Base-by-base conservation (phyloP, 2,888 invertebrate species). In the Malthinus seriepunctatus region DNA sequence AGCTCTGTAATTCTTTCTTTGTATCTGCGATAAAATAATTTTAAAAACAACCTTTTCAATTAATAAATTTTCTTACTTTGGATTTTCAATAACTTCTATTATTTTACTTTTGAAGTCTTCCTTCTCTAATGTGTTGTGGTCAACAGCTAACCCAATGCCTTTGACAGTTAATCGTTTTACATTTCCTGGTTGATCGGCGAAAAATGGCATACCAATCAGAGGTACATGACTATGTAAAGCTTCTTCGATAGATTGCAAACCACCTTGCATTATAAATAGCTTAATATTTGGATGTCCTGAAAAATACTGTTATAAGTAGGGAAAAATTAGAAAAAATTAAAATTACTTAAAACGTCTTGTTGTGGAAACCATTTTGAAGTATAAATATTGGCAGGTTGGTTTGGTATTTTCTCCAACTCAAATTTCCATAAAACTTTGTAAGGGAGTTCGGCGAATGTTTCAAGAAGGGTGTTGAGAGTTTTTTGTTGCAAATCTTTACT, bases 351-450 rank as follows among this genome's bases (percentile, higher is more conserved):
- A 12, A 80, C 63, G 56, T 77, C 78, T 60, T 76, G 76, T 62
- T 80, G 79, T 2, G 79, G 77, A 12, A 76, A 63, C 78, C 80
- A 81, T 54, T 78, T 76, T 4, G 66, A 60, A n/a, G 79, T 67
- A 54, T 70, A 67, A 1, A 82, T 76, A 65, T 81, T 81, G 8
- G 68, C 59, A 0, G 77, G 73, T 58, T 73, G 67, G 15, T 67
- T 69, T 3, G 69, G 66, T 32, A 76, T 46, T 23, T 66, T 45
- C 10, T 76, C 76, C 0, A n/a, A 5, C 23, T 81, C 80, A 67
- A 73, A 79, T 69, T 80, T 81, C 79, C 79, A 81, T 3, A 81
- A 58, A 10, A 81, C 71, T 52, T 73, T 74, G 58, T 79, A 78
- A 2, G 78, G 77, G 9, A 81, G 59, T 61, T 74, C 67, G 1